Conservation (phyloP, 2,888 invertebrate species). For the Oscheius sp. region DNA sequence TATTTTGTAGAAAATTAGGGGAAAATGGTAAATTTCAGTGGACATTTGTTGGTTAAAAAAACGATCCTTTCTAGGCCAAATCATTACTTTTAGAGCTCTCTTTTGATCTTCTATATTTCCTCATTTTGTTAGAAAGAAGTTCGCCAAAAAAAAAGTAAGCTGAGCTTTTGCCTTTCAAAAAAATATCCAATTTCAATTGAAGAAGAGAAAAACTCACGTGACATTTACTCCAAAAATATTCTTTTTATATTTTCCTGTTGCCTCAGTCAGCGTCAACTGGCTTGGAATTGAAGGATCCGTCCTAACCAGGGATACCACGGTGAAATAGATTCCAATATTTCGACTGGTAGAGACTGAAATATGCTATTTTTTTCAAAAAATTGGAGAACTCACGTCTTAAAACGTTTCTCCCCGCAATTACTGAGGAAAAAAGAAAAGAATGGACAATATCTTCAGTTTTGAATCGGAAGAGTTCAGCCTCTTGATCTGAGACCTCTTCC, state of each 20-base stretch:
- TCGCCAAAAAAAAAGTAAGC: no score
- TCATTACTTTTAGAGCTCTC: no score
- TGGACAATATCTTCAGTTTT: slow-evolving; percentile 41
- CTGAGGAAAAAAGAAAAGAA: slow-evolving; percentile 46
- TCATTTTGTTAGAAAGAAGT: no score
- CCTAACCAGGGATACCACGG: slow-evolving; percentile 45
- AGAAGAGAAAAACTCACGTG: slow-evolving; percentile 40
- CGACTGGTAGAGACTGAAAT: slow-evolving; percentile 40
- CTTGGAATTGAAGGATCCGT: slow-evolving; percentile 37
- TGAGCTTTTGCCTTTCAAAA: no score
- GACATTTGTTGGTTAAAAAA: no score
- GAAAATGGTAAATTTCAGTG: no score
- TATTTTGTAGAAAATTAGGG: not conserved
- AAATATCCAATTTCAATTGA: no score
- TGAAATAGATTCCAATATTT: slow-evolving; percentile 51
- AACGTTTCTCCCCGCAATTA: slow-evolving; percentile 48
- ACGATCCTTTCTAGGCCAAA: no score
- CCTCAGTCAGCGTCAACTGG: slow-evolving; percentile 29
- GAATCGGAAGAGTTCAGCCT: slow-evolving; percentile 31
- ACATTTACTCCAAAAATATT: slow-evolving; percentile 43
- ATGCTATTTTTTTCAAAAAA: not conserved
- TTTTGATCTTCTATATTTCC: no score
- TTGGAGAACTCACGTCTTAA: slow-evolving; percentile 49
- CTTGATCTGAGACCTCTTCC: not conserved
- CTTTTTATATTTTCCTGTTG: slow-evolving; percentile 37